Base-by-base conservation (phyloP, 2,888 invertebrate genomes). In the Dione vanillae region DNA sequence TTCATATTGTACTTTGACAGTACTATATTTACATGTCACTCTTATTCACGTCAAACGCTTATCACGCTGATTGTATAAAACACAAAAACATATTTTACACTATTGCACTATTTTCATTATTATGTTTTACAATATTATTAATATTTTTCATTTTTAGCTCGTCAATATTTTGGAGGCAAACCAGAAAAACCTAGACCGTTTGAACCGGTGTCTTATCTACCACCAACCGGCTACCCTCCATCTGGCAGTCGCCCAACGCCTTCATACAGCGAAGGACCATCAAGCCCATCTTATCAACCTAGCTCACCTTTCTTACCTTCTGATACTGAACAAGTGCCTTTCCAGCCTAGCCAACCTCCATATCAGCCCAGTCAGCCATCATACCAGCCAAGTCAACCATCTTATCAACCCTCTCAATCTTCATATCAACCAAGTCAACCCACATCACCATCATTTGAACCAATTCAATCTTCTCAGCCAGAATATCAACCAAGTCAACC, bases 111-210 rank as follows among this genome's bases (percentile, higher is more conserved):
- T 59, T n/a, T 11, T 51, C 16, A n/a, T 9, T 20, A 0, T 49
- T 40, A n/a, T 35, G 0, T 14, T 14, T 45, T 16, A 14, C 35
- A 58, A 41, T 47, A 14, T 73, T 69, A 61, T 51, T 35, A 68
- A 3, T 71, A 77, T 73, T 73, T 77, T 73, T 68, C 71, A 67
- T 69, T 91, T 90, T 75, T 93, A 96, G 96, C 95, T 85, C 95
- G 96, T 20, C 96, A 96, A 74, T 92, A 94, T 94, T 96, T 84
- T 86, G 95, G 95, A 73, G 94, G 94, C 71, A 92, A 94, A 71
- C 94, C 95, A 1, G 95, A 96, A 79, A 95, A 94, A 81, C 96
- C 96, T n/a, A 90, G 96, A 76, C 96, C 96, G 0, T 96, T 96
- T 83, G 94, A 95, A 82, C 93, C 95, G 58, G 83, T 89, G 12